Base-by-base conservation (phyloP, 2,113 vertebrate species). In the Ceyx cyanopectus region DNA sequence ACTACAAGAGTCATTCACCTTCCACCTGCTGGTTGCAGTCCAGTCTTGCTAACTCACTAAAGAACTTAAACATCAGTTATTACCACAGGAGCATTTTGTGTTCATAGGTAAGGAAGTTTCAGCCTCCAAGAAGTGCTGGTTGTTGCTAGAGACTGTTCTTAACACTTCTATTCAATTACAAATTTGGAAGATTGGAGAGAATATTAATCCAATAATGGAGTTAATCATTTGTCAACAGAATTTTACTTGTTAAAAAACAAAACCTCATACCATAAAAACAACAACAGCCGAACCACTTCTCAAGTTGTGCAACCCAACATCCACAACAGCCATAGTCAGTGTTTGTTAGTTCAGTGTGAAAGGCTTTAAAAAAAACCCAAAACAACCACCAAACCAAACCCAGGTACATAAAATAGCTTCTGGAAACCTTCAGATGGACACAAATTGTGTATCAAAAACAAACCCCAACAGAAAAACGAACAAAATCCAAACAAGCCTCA, bases 91-190 rank as follows among this genome's bases (percentile, higher is more conserved):
- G 7, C 37, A 58, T 73, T 85, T 32, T 62, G 15, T 58, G 11
- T 19, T 73, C 60, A 50, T 50, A 80, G 79, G 77, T 10, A 83
- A 58, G 21, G 7, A 73, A 76, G 27, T 26, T 23, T 54, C 24
- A 69, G 30, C 32, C 60, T 88, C 58, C 60, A 77, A 34, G 43
- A 87, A 94, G 72, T n/a, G 19, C 15, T 43, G 41, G 22, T 13
- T 45, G 4, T 30, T 78, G 51, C 8, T 57, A 57, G 4, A 85
- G 41, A 57, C 10, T 37, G 9, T 45, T 73, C 57, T 69, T 69
- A 77, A 50, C 24, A 76, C 9, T 30, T 73, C 26, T 0, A 1
- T 26, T 54, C 2, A 0, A 51, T 0, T 24, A 41, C 14, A 69
- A 63, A 73, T 70, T 69, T 91, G n/a, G 34, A 91, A 85, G 4